Evolutionary conservation across 2,888 invertebrate genomes (phyloP), one percentile per base, ranked within the genome.

Genomic region (Plebejus argus): DNA sequence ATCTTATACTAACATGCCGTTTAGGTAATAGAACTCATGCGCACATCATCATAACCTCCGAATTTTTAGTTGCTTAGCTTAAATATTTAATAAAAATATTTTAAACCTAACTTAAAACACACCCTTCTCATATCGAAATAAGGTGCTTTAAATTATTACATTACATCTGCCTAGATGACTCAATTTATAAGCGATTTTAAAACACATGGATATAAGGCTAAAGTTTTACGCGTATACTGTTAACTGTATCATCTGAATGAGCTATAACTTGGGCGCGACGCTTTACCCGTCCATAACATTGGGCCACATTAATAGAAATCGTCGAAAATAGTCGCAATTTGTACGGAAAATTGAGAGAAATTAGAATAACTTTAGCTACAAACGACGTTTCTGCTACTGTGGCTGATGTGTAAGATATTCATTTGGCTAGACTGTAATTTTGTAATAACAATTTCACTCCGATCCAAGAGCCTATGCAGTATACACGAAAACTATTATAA

Each of bases 11-110:
- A 28, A 66, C 28, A 6, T 33, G 28, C 33, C 66, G 28, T 66
- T 66, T 66, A 66, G 66, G 15, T 6, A 15, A 66, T 28, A 66
- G 61, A 66, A 66, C 66, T 66, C 33, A 66, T 66, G 18, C 66
- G 66, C 66, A 66, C 66, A 66, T 66, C 61, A 61, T 61, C 66
- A 66, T 66, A 66, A 66, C 66, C 66, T 66, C 66, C 66, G 18
- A 66, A 15, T 66, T 66, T 66, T 15, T 20, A 20, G 10, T 61
- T 61, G 15, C 20, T 66, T 66, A 66, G 66, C 23, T 15, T 18
- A 66, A 61, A 23, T 33, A 66, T 6, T 66, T 66, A 33, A 33
- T 66, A 66, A 15, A 66, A 61, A 3, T 61, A 61, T 23, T 33
- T 33, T 28, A 66, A 33, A 33, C 23, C 6, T 15, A 66, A 5